A percentile compares a stretch with the other conserved stretches of the same genome.
Conservation (phyloP, 2,888 invertebrate species). For the Drosophila quinaria region DNA sequence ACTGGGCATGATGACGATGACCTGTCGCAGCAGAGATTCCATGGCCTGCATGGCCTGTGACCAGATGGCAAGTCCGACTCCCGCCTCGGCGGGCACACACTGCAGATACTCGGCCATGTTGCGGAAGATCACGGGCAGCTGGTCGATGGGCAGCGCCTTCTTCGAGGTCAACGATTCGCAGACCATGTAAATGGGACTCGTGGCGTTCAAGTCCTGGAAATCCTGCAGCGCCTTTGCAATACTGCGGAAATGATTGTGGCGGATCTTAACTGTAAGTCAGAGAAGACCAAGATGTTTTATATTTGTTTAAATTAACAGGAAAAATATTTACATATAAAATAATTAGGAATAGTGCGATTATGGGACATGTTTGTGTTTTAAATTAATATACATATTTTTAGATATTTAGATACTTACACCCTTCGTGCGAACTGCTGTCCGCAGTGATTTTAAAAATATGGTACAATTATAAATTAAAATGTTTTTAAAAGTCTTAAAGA, state of each 20-base stretch:
- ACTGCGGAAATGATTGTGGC: conserved; percentile 96
- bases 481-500: too few relatives aligned
- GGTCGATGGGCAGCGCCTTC: conserved; percentile 90
- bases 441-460: too few relatives aligned
- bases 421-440: too few relatives aligned
- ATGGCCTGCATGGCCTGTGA: conserved; percentile 93
- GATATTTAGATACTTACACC: too few relatives aligned
- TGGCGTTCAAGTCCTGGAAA: conserved; percentile 97
- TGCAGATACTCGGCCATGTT: conserved; percentile 98
- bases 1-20: conserved; percentile 90
- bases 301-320: too few relatives aligned
- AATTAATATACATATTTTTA: too few relatives aligned
- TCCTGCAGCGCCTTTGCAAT: conserved; percentile 97
- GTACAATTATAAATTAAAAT: too few relatives aligned
- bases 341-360: too few relatives aligned
- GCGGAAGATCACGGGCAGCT: conserved; percentile 92
- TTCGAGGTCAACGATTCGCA: conserved; percentile 91
- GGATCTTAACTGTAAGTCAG: conserved; percentile 83
- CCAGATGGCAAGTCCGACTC: conserved; percentile 91
- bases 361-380: too few relatives aligned
- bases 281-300: too few relatives aligned
- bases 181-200: conserved; percentile 96
- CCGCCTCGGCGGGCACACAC: conserved; percentile 94
- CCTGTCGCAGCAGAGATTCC: conserved; percentile 93
- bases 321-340: background rate